Conservation (phyloP, 2,888 invertebrate genomes). For the Pseudanteris insignis region DNA sequence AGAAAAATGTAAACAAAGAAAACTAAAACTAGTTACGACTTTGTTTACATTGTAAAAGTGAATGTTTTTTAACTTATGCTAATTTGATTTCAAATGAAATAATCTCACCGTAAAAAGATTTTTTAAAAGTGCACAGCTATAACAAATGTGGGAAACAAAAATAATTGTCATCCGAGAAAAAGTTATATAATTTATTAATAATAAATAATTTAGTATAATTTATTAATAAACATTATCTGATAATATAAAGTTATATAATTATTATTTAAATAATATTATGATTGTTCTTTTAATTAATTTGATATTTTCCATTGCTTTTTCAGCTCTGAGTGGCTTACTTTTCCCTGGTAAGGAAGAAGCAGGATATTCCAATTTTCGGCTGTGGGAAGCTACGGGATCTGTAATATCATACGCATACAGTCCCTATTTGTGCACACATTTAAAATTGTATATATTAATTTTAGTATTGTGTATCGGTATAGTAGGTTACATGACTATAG, state of each 20-base stretch:
- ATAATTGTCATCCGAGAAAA: too few species aligned
- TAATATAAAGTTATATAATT: neutral
- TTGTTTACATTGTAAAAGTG: too few species aligned
- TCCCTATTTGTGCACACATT: constrained; percentile 77
- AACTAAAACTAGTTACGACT: too few species aligned
- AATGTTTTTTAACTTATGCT: too few species aligned
- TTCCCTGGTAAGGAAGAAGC: constrained; percentile 88
- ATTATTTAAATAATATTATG: constrained; percentile 2
- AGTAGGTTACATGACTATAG: constrained; percentile 77
- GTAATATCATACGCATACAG: constrained; percentile 85
- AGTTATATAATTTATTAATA: too few species aligned
- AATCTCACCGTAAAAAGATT: too few species aligned
- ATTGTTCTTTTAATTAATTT: neutral
- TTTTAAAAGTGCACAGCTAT: too few species aligned
- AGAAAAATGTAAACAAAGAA: too few species aligned
- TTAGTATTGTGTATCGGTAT: constrained; percentile 77
- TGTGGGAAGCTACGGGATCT: constrained; percentile 93
- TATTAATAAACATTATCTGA: too few species aligned
- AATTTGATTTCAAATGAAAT: too few species aligned
- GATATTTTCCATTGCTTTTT: constrained; percentile 19
- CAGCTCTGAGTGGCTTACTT: constrained; percentile 85
- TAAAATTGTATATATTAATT: constrained; percentile 77
- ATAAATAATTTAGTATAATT: too few species aligned
- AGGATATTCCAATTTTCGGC: constrained; percentile 89
- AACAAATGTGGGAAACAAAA: too few species aligned